Conservation (phyloP, 2,888 invertebrate species). For the Cotesia congregata region DNA sequence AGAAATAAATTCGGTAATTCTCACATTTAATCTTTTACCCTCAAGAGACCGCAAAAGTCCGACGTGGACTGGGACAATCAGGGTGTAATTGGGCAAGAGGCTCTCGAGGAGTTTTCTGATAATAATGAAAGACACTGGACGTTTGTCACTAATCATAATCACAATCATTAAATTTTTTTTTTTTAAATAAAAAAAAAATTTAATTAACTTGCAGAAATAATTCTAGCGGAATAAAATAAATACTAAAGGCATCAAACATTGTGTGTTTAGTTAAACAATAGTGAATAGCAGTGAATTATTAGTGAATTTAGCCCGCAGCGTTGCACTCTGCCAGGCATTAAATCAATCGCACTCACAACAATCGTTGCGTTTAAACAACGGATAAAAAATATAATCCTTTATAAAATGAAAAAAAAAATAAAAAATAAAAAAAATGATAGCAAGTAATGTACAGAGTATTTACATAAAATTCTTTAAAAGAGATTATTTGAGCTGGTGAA, state of each 20-base stretch:
- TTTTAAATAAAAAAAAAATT: no score
- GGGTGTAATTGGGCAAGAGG: constrained; percentile 65
- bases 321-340: neutral
- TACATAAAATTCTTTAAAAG: neutral
- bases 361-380: neutral
- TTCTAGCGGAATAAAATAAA: neutral
- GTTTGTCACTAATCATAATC: neutral
- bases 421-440: neutral
- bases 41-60: constrained; percentile 49
- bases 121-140: constrained; percentile 38
- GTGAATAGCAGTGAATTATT: neutral
- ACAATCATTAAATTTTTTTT: no score
- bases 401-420: neutral
- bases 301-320: constrained; percentile 1
- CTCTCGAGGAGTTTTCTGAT: constrained; percentile 53
- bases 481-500: constrained; percentile 44
- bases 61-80: constrained; percentile 58
- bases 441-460: constrained; percentile 41
- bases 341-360: neutral
- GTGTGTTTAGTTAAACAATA: neutral
- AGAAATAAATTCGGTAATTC: neutral
- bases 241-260: neutral
- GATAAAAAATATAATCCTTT: neutral
- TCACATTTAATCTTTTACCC: constrained; percentile 42
- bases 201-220: no score